A percentile compares a stretch with the other conserved stretches of the same genome.
phyloP scores from a whole-genome alignment of 2,797 vertebrate genomes.

The Helarctos malayanus region DNA sequence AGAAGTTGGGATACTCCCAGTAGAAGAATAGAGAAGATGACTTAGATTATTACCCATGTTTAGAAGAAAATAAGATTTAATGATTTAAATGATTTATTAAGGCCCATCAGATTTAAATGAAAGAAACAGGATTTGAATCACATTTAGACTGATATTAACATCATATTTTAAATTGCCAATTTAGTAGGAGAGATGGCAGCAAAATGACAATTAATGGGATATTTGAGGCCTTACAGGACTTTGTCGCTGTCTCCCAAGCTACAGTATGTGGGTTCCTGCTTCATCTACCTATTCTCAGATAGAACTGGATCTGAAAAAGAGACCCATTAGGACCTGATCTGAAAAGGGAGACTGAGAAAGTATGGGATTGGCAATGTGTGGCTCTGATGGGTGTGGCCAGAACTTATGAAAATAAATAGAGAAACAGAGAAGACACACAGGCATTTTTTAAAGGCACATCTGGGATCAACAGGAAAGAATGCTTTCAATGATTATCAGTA shows the following conservation, averaged over 20 bases:
- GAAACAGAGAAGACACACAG: not conserved
- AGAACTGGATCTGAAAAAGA: not conserved
- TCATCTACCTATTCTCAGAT: not conserved
- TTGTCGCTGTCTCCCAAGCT: not conserved
- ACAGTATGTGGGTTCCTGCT: not conserved
- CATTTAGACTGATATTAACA: not conserved
- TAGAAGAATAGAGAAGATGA: not conserved
- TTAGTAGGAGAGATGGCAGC: conserved; percentile 2
- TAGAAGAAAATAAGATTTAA: conserved; percentile 3
- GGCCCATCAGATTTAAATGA: not conserved
- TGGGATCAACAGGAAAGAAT: not conserved
- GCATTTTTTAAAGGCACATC: not conserved
- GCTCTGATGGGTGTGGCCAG: not conserved
- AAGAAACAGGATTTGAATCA: not conserved
- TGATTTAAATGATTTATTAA: not conserved
- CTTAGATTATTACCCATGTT: not conserved
- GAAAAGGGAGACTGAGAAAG: not conserved
- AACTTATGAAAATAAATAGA: not conserved
- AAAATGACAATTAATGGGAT: not conserved
- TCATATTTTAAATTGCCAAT: not conserved
- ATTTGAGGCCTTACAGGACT: not conserved
- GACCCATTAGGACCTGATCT: not conserved
- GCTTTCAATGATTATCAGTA: not conserved
- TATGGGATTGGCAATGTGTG: not conserved
- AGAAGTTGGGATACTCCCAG: not conserved